Percentiles rank a stretch among this genome's conserved stretches.
Conservation (phyloP, 2,113 vertebrate genomes). For the Hyla sarda region DNA sequence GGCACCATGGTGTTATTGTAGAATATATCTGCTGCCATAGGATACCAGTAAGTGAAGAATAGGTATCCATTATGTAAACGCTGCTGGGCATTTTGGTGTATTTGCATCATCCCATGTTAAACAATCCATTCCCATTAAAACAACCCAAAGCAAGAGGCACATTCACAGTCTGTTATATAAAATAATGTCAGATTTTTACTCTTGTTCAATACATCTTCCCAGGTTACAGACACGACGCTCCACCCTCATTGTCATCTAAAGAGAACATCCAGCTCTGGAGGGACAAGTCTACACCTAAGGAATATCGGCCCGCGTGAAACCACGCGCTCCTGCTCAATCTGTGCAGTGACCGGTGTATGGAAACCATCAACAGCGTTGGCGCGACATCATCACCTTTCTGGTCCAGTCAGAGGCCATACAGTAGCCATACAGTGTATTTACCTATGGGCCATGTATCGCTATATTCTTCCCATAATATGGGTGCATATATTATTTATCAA, state of each 20-base stretch:
- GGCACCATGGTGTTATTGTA: neutral
- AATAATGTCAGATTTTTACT: neutral
- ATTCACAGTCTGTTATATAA: neutral
- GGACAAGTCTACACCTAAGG: neutral
- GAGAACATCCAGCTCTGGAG: neutral
- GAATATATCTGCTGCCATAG: no score
- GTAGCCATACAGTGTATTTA: neutral
- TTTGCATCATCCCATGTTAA: no score
- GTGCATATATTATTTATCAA: neutral
- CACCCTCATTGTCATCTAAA: constrained; percentile 48
- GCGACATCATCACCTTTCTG: neutral
- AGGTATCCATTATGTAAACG: no score
- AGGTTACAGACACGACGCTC: constrained; percentile 49
- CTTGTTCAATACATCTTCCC: neutral
- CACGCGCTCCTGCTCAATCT: neutral
- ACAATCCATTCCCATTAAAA: no score
- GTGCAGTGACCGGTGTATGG: neutral
- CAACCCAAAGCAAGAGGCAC: no score
- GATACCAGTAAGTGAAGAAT: no score
- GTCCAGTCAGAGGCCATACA: neutral
- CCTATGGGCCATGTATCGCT: neutral
- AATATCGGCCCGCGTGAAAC: no score
- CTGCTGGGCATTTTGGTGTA: no score
- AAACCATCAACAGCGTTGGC: neutral
- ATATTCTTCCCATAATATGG: neutral